phyloP scores from a whole-genome alignment of 2,113 vertebrate genomes.

The Hymenochirus boettgeri region DNA sequence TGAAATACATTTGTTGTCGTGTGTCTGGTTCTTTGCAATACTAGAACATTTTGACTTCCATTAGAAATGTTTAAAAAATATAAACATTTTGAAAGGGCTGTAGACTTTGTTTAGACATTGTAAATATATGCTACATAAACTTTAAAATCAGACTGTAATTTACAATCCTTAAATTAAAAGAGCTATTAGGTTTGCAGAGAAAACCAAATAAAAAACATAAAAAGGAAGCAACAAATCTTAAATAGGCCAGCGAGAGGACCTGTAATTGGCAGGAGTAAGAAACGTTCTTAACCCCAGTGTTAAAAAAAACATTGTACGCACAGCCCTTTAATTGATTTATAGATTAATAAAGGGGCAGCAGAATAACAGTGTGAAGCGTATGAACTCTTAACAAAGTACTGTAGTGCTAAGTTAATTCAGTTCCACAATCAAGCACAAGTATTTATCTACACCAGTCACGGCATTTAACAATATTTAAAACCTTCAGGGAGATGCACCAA shows the following conservation, averaged over 20 bases:
- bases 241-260: not conserved
- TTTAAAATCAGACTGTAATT: no score
- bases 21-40: no score
- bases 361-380: slow-evolving; percentile 48
- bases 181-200: not conserved
- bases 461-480: no score
- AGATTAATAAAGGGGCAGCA: slow-evolving; percentile 45
- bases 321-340: slow-evolving; percentile 51
- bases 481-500: no score
- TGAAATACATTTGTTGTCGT: no score
- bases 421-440: not conserved
- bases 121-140: no score
- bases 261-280: not conserved
- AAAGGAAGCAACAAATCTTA: slow-evolving; percentile 5
- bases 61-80: no score
- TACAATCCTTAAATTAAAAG: no score
- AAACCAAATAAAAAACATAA: slow-evolving; percentile 45
- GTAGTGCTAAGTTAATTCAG: slow-evolving; percentile 5
- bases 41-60: no score
- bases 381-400: slow-evolving; percentile 37
- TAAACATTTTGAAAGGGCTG: no score
- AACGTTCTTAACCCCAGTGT: slow-evolving; percentile 43
- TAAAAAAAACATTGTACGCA: accelerated
- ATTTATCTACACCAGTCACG: no score
- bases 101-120: no score